These are phyloP conservation scores for Bubo scandiacus DNA, from an alignment of 2,113 vertebrate genomes.

Conservation along the genomic window DNA sequence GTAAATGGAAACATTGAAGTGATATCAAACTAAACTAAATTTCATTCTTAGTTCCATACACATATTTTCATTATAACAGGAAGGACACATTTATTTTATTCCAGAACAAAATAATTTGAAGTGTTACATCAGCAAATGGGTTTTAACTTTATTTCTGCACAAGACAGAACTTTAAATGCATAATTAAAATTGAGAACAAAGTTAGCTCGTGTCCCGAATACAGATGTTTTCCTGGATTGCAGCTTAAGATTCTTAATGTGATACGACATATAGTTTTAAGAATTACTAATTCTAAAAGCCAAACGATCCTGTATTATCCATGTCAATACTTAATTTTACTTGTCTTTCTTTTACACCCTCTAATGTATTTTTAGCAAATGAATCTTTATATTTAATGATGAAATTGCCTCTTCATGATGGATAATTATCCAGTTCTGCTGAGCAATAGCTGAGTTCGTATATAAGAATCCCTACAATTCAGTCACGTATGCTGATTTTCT, in stretches of 20 bases:
- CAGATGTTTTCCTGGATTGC: neutral
- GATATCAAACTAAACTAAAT: neutral
- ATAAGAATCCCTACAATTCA: neutral
- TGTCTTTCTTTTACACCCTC: neutral
- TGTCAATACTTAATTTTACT: neutral
- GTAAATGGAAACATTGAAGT: neutral
- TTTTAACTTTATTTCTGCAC: neutral
- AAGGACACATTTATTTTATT: neutral
- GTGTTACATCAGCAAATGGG: neutral
- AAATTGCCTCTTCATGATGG: neutral
- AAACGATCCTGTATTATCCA: neutral
- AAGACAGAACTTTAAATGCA: neutral
- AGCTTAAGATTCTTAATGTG: neutral
- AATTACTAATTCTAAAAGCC: neutral
- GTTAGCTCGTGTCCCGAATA: neutral
- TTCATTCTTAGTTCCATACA: neutral
- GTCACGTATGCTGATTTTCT: neutral
- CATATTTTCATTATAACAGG: neutral
- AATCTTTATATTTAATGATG: neutral
- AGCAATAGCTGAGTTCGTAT: neutral
- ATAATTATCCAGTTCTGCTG: neutral
- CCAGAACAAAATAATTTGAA: neutral
- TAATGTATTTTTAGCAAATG: neutral
- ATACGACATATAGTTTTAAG: neutral
- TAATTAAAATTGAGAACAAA: neutral